Evolutionary conservation across 2,113 vertebrate genomes (phyloP).

Genomic region (Puma concolor): DNA sequence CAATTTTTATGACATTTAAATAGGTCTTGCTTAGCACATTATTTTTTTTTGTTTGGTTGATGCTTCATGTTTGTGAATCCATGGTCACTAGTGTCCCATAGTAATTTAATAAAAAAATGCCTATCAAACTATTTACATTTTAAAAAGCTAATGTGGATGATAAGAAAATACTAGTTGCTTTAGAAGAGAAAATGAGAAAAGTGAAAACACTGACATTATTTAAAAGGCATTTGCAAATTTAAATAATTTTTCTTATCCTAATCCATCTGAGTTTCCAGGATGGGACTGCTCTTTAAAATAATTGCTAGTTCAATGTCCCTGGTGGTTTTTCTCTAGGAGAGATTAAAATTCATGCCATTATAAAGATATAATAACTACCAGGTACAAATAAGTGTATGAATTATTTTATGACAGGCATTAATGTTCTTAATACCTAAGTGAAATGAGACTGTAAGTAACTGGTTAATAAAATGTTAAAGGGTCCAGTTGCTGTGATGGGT

Average conservation of each 20-base stretch:
- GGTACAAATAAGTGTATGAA: slow-evolving; percentile 70
- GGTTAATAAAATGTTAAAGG: slow-evolving; percentile 80
- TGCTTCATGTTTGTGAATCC: background rate
- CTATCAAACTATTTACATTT: background rate
- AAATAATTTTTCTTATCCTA: background rate
- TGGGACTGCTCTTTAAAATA: background rate
- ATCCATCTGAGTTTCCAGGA: background rate
- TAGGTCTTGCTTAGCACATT: background rate
- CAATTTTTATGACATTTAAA: background rate
- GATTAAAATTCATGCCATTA: background rate
- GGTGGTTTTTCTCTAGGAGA: background rate
- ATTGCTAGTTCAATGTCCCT: background rate
- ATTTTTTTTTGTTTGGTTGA: background rate
- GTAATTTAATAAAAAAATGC: background rate
- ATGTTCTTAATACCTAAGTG: slow-evolving; percentile 78
- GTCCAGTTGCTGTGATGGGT: slow-evolving; percentile 51
- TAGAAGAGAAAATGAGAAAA: background rate
- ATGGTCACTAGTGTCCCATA: background rate
- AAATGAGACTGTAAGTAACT: slow-evolving; percentile 68
- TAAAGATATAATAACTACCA: slow-evolving; percentile 51
- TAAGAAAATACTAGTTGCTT: background rate
- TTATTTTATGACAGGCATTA: slow-evolving; percentile 74
- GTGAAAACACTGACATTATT: background rate
- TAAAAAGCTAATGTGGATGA: background rate
- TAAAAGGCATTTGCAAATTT: background rate